Conservation (phyloP, 2,888 invertebrate species). For the Cetonia aurata region DNA sequence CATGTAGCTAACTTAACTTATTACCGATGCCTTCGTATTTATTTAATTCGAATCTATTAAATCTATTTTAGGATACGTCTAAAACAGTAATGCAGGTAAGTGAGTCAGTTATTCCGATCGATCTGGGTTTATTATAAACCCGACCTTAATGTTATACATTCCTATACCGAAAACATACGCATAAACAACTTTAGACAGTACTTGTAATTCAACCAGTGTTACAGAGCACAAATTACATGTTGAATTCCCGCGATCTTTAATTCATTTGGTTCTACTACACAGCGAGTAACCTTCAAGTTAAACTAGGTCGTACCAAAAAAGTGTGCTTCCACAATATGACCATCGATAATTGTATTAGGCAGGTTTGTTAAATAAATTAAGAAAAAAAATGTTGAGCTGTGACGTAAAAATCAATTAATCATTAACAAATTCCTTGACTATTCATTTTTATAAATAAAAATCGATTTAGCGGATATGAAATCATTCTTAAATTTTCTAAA, state of each 20-base stretch:
- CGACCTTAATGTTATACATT: constrained; percentile 27
- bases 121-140: constrained; percentile 38
- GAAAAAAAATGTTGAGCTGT: background rate
- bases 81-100: constrained; percentile 17
- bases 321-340: no score
- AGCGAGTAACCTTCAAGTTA: no score
- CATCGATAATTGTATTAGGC: no score
- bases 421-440: background rate
- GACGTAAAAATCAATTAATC: background rate
- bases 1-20: no score
- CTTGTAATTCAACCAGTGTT: constrained; percentile 26
- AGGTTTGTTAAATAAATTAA: no score
- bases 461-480: constrained; percentile 6
- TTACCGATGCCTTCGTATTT: constrained; percentile 4
- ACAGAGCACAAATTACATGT: background rate
- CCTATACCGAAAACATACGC: background rate
- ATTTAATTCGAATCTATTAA: background rate
- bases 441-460: background rate
- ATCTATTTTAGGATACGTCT: constrained; percentile 22
- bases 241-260: constrained; percentile 18
- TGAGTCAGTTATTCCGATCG: constrained; percentile 26
- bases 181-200: constrained; percentile 5
- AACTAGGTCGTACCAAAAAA: no score
- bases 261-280: background rate
- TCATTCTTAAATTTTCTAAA: constrained; percentile 12